Conservation (phyloP, 2,888 invertebrate species). For the Drosophila mercatorum region DNA sequence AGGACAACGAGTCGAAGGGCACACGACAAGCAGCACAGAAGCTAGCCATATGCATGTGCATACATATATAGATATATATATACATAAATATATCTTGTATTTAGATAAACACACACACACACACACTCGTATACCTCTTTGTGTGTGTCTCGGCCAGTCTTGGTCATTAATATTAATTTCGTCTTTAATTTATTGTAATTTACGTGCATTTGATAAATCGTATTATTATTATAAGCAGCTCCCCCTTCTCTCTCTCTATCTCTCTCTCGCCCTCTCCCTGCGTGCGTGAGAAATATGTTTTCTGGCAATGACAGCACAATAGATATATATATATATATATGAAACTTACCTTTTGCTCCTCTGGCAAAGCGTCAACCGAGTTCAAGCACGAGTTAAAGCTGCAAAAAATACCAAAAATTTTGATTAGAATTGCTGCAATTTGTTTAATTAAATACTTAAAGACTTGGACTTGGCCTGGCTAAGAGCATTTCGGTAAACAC, state of each 20-base stretch:
- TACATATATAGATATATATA: background rate
- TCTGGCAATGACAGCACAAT: slow-evolving; percentile 38
- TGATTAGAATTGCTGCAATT: slow-evolving; percentile 20
- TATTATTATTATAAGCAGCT: slow-evolving; percentile 77
- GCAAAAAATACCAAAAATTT: slow-evolving; percentile 16
- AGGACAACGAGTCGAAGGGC: slow-evolving; percentile 15
- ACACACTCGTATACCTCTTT: background rate
- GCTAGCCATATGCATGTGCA: slow-evolving; percentile 7
- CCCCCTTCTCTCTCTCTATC: slow-evolving; percentile 11
- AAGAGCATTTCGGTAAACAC: background rate
- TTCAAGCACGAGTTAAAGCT: slow-evolving; percentile 17
- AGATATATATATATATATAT: background rate
- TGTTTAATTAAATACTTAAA: background rate
- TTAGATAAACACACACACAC: background rate
- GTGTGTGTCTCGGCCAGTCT: slow-evolving; percentile 53
- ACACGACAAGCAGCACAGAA: slow-evolving; percentile 6
- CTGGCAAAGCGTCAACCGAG: slow-evolving; percentile 1
- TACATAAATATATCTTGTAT: background rate
- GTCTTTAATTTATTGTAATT: slow-evolving; percentile 80
- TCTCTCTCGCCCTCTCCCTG: background rate
- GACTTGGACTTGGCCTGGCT: too few relatives aligned
- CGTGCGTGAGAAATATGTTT: slow-evolving; percentile 20
- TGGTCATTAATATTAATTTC: slow-evolving; percentile 78
- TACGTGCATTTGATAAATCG: slow-evolving; percentile 80
- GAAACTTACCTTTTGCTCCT: slow-evolving; percentile 30